phyloP scores from a whole-genome alignment of 2,888 invertebrate genomes.

The Cerastoderma edule region DNA sequence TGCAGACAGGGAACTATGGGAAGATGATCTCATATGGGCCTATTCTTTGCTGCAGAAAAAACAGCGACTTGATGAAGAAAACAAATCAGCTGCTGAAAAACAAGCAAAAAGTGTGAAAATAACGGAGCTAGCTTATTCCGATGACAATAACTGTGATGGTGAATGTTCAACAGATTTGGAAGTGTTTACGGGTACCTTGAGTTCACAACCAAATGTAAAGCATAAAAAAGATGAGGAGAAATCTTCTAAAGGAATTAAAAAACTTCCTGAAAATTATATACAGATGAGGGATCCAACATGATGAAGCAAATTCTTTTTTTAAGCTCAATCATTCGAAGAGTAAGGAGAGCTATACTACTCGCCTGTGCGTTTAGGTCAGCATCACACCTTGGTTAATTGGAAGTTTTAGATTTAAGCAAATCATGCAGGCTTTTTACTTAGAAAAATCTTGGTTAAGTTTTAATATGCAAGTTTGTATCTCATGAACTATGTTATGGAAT shows the following conservation, averaged over 20 bases:
- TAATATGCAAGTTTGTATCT: no score
- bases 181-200: slow-evolving; percentile 19
- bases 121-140: slow-evolving; percentile 48
- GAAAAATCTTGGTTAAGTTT: no score
- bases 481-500: no score
- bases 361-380: no score
- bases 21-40: slow-evolving; percentile 82
- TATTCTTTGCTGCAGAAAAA: slow-evolving; percentile 62
- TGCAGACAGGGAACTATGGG: slow-evolving; percentile 80
- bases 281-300: slow-evolving; percentile 63
- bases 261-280: slow-evolving; percentile 64
- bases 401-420: no score
- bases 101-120: slow-evolving; percentile 46
- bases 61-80: slow-evolving; percentile 54
- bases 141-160: slow-evolving; percentile 19
- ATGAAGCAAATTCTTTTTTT: no score
- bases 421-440: no score
- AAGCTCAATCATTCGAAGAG: no score
- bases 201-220: slow-evolving; percentile 13
- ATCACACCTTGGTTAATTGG: no score
- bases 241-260: slow-evolving; percentile 22
- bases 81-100: slow-evolving; percentile 31
- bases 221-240: slow-evolving; percentile 6
- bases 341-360: no score
- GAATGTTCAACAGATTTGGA: slow-evolving; percentile 19